Evolutionary conservation across 1,140 invertebrate species (phyloP).

Genomic region (Drosophila gunungcola): DNA sequence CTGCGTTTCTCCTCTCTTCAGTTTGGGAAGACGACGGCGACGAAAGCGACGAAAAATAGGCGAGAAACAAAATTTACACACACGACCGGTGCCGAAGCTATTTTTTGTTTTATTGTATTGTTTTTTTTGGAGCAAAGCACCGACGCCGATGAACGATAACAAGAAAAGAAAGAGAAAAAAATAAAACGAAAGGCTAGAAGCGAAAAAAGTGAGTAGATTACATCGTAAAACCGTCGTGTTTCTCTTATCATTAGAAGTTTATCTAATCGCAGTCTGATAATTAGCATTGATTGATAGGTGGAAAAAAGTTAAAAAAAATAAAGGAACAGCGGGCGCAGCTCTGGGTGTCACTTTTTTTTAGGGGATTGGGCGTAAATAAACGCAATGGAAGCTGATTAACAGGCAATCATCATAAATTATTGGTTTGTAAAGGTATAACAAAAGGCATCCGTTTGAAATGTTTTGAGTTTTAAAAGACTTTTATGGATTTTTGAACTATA

Average conservation of each 20-base stretch:
- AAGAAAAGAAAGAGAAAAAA: neutral
- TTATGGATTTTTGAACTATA: neutral
- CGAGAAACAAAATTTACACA: conserved; percentile 37
- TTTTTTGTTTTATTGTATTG: conserved; percentile 18
- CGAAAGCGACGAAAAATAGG: conserved; percentile 36
- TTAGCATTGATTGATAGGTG: conserved; percentile 57
- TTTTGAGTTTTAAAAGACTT: neutral
- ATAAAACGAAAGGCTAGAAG: neutral
- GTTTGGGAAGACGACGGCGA: conserved; percentile 37
- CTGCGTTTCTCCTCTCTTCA: conserved; percentile 28
- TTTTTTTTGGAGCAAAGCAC: conserved; percentile 40
- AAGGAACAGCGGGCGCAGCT: neutral
- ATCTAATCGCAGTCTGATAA: conserved; percentile 69
- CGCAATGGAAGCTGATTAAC: conserved; percentile 33
- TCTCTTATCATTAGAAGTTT: conserved; percentile 48
- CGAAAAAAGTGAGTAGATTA: conserved; percentile 35
- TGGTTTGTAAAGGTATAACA: no score
- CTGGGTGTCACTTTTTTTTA: conserved; percentile 9
- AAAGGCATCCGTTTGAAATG: neutral
- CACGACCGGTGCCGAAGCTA: conserved; percentile 37
- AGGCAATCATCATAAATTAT: conserved; percentile 54
- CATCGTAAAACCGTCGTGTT: conserved; percentile 24
- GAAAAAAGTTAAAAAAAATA: neutral
- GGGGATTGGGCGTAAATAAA: neutral
- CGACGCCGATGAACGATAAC: conserved; percentile 66